Conservation (phyloP, 1,140 invertebrate species). For the Pygmarrhopalites habei region DNA sequence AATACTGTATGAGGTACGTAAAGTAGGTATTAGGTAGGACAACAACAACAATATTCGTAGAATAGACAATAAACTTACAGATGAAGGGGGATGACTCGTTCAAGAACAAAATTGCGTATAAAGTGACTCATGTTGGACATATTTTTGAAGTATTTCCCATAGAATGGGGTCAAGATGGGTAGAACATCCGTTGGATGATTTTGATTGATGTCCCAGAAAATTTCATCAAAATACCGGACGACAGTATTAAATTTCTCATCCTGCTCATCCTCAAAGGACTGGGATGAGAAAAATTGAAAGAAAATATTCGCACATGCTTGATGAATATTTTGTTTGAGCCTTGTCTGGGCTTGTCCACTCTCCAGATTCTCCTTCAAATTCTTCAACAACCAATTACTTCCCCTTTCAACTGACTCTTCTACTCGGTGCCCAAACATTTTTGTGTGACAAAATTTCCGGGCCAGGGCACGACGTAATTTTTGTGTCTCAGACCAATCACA, state of each 20-base stretch:
- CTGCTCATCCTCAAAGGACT: conserved; percentile 54
- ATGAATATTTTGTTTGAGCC: conserved; percentile 59
- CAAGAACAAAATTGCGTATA: conserved; percentile 32
- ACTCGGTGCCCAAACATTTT: conserved; percentile 24
- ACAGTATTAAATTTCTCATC: conserved; percentile 59
- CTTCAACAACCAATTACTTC: conserved; percentile 5
- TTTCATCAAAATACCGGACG: conserved; percentile 68
- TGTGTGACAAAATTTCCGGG: conserved; percentile 36
- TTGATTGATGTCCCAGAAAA: conserved; percentile 66
- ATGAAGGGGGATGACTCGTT: conserved; percentile 32
- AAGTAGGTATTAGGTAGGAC: no score
- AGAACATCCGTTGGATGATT: conserved; percentile 37
- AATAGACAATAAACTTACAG: conserved; percentile 23
- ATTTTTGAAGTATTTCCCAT: conserved; percentile 19
- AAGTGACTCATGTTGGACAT: conserved; percentile 30
- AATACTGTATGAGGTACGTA: no score
- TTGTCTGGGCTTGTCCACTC: neutral
- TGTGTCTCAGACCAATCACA: conserved; percentile 82
- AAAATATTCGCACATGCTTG: conserved; percentile 74
- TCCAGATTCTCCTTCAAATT: conserved; percentile 3
- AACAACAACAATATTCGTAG: no score
- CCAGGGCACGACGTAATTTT: conserved; percentile 51
- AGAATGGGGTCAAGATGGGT: conserved; percentile 29
- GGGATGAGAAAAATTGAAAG: conserved; percentile 74
- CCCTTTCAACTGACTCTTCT: conserved; percentile 15